Percentiles rank a stretch among this genome's conserved stretches.
phyloP scores from a whole-genome alignment of 2,888 invertebrate genomes.

The Psylliodes chrysocephalus region DNA sequence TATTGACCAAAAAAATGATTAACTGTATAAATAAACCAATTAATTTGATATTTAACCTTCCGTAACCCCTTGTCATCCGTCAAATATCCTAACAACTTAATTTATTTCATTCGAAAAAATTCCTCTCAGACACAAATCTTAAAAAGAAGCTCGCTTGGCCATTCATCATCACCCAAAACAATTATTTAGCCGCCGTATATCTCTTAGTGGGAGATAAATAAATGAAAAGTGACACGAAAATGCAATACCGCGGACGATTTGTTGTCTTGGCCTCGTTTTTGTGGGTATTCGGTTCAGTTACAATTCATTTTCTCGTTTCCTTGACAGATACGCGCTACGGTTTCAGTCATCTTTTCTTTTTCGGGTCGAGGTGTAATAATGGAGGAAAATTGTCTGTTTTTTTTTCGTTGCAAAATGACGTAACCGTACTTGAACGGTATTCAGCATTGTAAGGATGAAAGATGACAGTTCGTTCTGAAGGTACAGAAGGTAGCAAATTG shows the following conservation, averaged over 20 bases:
- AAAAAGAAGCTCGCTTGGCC: neutral
- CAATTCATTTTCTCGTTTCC: constrained; percentile 12
- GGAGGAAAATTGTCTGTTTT: neutral
- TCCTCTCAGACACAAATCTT: neutral
- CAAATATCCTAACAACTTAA: neutral
- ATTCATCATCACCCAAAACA: constrained; percentile 9
- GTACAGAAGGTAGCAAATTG: no score
- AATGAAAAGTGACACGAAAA: neutral
- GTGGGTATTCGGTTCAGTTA: neutral
- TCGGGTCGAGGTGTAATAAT: neutral
- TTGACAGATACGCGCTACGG: neutral
- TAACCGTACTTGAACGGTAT: neutral
- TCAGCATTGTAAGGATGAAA: neutral
- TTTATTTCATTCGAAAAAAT: constrained; percentile 3
- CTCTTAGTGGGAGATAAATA: neutral
- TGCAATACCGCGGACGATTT: neutral
- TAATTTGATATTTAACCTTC: constrained; percentile 10
- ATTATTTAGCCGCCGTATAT: neutral
- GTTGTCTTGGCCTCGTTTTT: constrained; percentile 15
- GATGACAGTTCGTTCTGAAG: no score
- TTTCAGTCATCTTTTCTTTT: neutral
- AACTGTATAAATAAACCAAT: constrained; percentile 2
- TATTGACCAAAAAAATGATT: neutral
- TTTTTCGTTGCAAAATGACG: neutral
- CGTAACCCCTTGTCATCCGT: neutral